Evolutionary conservation across 2,113 vertebrate species (phyloP).

Genomic region (Sisor rabdophorus): DNA sequence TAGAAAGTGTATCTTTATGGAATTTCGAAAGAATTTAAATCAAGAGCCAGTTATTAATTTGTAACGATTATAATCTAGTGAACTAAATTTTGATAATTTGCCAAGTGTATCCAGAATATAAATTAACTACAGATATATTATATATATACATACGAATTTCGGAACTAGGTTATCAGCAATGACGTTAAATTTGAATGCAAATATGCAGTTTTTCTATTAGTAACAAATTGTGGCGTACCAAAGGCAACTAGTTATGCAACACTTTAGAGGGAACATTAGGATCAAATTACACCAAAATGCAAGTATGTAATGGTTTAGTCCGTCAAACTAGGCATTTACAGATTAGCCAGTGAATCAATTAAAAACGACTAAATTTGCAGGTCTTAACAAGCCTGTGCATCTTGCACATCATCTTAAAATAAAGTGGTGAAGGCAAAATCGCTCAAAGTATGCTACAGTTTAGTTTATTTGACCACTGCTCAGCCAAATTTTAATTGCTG

Average conservation of each 20-base stretch:
- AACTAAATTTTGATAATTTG: constrained; percentile 58
- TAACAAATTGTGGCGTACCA: constrained; percentile 58
- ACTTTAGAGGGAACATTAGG: constrained; percentile 38
- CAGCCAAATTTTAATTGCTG: neutral
- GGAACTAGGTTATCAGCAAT: constrained; percentile 59
- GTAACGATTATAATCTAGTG: constrained; percentile 12
- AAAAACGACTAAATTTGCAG: neutral
- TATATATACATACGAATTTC: constrained; percentile 64
- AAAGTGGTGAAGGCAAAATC: neutral
- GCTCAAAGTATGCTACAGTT: neutral
- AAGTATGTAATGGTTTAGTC: constrained; percentile 12
- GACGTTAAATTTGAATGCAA: constrained; percentile 52
- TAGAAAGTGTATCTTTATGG: constrained; percentile 63
- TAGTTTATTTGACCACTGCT: neutral
- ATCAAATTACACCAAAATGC: constrained; percentile 26
- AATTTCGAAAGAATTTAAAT: constrained; percentile 55
- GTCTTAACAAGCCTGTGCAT: neutral
- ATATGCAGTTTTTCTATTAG: constrained; percentile 46
- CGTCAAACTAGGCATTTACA: constrained; percentile 11
- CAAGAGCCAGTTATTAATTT: constrained; percentile 55
- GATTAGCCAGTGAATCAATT: neutral
- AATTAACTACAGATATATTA: constrained; percentile 61
- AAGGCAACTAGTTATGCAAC: constrained; percentile 51
- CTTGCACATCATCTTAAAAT: constrained; percentile 5
- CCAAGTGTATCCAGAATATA: constrained; percentile 55